Conservation (phyloP, 2,113 vertebrate genomes). For the Leucosticte australis region DNA sequence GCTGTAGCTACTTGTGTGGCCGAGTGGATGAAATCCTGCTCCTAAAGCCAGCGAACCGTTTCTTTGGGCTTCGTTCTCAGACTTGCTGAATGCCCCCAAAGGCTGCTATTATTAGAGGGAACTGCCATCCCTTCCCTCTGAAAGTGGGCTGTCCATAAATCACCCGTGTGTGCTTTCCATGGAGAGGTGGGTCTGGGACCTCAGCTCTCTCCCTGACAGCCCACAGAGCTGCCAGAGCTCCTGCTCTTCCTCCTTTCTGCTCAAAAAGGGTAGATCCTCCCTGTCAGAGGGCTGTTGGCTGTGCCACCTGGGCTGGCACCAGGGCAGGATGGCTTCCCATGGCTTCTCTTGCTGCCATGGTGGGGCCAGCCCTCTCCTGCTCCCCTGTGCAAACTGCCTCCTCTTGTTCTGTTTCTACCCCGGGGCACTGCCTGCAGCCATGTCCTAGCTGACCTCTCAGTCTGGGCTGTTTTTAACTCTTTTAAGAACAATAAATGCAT, state of each 20-base stretch:
- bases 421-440: neutral
- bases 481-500: neutral
- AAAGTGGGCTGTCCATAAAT: slow-evolving; percentile 6
- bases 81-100: slow-evolving; percentile 17
- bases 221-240: neutral
- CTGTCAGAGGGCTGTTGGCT: neutral
- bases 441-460: neutral
- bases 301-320: neutral
- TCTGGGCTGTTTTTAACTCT: neutral
- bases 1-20: neutral
- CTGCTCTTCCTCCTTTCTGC: neutral
- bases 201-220: neutral
- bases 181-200: neutral
- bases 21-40: neutral
- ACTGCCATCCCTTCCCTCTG: neutral
- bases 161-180: neutral
- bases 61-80: neutral
- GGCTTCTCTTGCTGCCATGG: neutral
- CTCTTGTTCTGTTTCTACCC: neutral
- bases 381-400: neutral
- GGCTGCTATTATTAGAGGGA: neutral
- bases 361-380: neutral
- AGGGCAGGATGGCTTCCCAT: neutral
- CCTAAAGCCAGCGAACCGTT: neutral
- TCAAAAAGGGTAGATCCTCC: neutral